These are phyloP conservation scores for Athene noctua DNA, from an alignment of 2,113 vertebrate species.

Conservation along the genomic window DNA sequence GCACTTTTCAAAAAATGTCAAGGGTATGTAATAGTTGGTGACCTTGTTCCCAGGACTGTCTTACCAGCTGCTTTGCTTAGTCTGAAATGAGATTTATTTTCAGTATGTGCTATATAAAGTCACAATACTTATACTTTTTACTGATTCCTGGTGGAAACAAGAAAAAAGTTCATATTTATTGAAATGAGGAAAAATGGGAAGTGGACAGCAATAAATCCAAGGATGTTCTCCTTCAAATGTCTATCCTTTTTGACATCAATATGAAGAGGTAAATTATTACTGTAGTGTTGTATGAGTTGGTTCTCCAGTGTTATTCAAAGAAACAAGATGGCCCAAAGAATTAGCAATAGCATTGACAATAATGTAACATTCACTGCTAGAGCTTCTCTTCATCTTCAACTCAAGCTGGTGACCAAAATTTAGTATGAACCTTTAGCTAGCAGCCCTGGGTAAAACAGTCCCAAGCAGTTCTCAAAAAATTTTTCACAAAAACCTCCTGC, in stretches of 20 bases:
- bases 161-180: background rate
- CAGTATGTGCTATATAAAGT: background rate
- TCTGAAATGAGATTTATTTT: conserved; percentile 13
- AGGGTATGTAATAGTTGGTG: background rate
- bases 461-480: background rate
- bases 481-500: background rate
- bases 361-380: background rate
- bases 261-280: background rate
- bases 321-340: background rate
- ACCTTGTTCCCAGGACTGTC: background rate
- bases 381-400: background rate
- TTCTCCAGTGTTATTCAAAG: background rate
- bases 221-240: background rate
- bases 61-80: background rate
- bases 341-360: background rate
- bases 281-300: background rate
- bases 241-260: background rate
- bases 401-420: background rate
- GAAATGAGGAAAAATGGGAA: background rate
- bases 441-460: background rate
- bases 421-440: background rate
- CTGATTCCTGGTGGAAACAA: conserved; percentile 4
- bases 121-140: conserved; percentile 2
- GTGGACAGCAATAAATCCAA: background rate
- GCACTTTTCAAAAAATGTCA: background rate